Evolutionary conservation across 2,888 invertebrate species (phyloP), one percentile per base, ranked within the genome.

Genomic region (Micropterix aruncella): DNA sequence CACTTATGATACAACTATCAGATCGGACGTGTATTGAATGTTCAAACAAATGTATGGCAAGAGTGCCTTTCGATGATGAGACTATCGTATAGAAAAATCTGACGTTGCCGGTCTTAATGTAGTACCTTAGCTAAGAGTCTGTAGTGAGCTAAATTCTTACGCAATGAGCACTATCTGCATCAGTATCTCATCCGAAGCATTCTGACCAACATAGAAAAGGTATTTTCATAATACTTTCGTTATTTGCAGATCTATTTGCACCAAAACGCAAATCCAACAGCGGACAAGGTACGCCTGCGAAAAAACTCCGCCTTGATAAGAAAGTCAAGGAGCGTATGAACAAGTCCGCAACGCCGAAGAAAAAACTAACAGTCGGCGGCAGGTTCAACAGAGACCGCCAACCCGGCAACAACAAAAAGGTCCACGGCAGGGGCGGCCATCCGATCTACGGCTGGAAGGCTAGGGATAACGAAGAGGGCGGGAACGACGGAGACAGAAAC

Each of bases 331-430:
- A 27, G 12, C 5, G 27, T 7, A 7, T 27, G 27, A 27, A 27
- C 27, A 27, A 27, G 12, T 7, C 5, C 12, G 5, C 27, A 5
- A 12, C 12, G 5, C 27, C 5, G 12, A 27, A 27, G 27, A 27
- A 27, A 7, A 27, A 27, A 12, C 27, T 12, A 27, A 27, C 27
- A 12, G 27, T 27, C 27, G 27, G 17, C 16, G 38, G 19, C 7
- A 40, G 55, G 43, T 59, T 57, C 44, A 53, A 57, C 2, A 55
- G 50, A 18, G 51, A 45, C 7, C 19, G 43, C 2, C 37, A 12
- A 9, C 27, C 52, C 7, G 52, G 51, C 18, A 50, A 47, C 5
- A 27, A 27, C 12, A 50, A 49, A 40, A 15, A 40, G 18, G 39
- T 19, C 18, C 49, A 40, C 37, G 49, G 50, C 9, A 46, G 50